Conservation (phyloP, 1,140 invertebrate species). For the Caligus rogercresseyi region DNA sequence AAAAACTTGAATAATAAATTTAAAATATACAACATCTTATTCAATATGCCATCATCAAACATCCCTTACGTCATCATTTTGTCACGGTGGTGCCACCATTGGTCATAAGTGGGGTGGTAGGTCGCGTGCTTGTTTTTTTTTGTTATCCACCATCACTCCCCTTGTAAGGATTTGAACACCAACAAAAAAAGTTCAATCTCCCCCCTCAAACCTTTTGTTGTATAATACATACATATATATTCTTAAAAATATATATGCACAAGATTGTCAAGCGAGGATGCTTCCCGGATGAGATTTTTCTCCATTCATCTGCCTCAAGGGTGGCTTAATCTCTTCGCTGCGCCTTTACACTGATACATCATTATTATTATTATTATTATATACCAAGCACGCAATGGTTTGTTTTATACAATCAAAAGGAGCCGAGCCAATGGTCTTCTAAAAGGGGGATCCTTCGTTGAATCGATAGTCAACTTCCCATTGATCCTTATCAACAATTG, state of each 20-base stretch:
- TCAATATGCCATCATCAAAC: no score
- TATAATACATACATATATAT: no score
- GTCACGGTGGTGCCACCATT: not conserved
- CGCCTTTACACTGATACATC: no score
- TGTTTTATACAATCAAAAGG: not conserved
- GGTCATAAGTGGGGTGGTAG: not conserved
- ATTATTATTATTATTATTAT: not conserved
- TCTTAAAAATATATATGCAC: not conserved
- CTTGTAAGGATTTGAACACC: not conserved
- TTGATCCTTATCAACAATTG: not conserved
- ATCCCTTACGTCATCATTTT: not conserved
- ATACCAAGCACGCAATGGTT: not conserved
- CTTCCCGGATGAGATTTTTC: not conserved
- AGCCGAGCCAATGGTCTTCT: no score
- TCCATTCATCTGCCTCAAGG: not conserved
- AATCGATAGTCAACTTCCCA: not conserved
- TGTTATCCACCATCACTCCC: not conserved
- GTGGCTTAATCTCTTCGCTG: not conserved
- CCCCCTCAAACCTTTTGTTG: not conserved
- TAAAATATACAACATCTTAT: no score
- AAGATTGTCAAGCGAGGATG: not conserved
- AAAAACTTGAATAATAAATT: no score
- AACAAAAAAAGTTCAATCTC: not conserved
- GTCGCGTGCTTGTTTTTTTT: not conserved
- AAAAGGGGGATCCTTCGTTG: not conserved